A percentile compares a stretch with the other conserved stretches of the same genome.
Evolutionary conservation across 2,113 vertebrate species (phyloP).

Genomic region (Cephalopterus ornatus): DNA sequence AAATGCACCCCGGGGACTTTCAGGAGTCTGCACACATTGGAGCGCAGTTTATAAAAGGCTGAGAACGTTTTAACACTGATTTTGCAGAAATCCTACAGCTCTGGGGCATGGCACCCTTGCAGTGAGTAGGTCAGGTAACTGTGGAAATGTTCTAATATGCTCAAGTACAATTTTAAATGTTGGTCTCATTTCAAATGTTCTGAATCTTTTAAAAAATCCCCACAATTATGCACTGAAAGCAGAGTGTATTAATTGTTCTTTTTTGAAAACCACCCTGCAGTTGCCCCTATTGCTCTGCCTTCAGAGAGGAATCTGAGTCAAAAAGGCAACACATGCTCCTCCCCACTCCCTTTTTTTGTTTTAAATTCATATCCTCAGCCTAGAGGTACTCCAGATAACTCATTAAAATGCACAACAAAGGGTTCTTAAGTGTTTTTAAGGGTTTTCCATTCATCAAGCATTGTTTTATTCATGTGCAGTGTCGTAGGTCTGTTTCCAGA

Average conservation of each 20-base stretch:
- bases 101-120: not conserved
- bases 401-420: not conserved
- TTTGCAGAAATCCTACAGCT: not conserved
- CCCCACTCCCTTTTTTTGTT: not conserved
- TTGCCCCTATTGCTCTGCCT: not conserved
- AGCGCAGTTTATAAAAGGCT: rapidly evolving
- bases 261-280: not conserved
- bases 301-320: not conserved
- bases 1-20: rapidly evolving
- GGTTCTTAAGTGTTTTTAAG: not conserved
- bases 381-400: not conserved
- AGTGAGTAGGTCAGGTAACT: not conserved
- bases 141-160: not conserved
- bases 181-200: not conserved
- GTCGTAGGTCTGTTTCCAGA: rapidly evolving
- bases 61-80: not conserved
- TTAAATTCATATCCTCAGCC: not conserved
- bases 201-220: not conserved
- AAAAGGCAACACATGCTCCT: not conserved
- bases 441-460: not conserved
- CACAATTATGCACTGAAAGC: not conserved
- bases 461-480: not conserved
- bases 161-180: not conserved
- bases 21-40: rapidly evolving
- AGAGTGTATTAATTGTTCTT: not conserved